phyloP scores from a whole-genome alignment of 2,113 vertebrate genomes.

The Lagopus leucura region DNA sequence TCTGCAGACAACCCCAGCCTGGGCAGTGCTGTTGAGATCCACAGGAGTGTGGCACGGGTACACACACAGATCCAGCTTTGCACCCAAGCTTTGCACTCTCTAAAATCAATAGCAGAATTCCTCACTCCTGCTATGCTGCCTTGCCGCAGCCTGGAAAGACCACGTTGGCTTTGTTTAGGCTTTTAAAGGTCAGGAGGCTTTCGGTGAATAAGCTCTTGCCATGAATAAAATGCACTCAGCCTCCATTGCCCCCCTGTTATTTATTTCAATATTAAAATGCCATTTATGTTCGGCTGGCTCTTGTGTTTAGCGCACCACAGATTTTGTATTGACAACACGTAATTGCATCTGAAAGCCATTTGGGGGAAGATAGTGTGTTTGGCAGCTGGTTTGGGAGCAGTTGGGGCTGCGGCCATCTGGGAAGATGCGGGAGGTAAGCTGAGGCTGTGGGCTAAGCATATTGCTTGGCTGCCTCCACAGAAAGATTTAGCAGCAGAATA shows the following conservation, averaged over 20 bases:
- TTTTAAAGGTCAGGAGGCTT: not conserved
- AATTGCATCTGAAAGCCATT: slow-evolving; percentile 25
- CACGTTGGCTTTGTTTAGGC: not conserved
- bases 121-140: not conserved
- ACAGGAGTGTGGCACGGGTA: rapidly evolving
- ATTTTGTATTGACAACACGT: slow-evolving; percentile 1
- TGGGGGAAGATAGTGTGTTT: not conserved
- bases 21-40: not conserved
- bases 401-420: slow-evolving; percentile 6
- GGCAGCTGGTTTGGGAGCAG: slow-evolving; percentile 29
- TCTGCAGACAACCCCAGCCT: not conserved
- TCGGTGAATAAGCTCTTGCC: not conserved
- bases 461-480: not conserved
- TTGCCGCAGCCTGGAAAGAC: not conserved
- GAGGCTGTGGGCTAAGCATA: not conserved
- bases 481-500: not conserved
- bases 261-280: slow-evolving; percentile 34
- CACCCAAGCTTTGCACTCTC: not conserved
- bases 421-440: not conserved
- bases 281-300: not conserved
- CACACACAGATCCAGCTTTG: not conserved
- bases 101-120: not conserved
- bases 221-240: not conserved
- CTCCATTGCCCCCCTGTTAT: not conserved
- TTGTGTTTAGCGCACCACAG: not conserved